These are phyloP conservation scores for Aphyosemion australe DNA, from an alignment of 2,113 vertebrate genomes.

Conservation along the genomic window DNA sequence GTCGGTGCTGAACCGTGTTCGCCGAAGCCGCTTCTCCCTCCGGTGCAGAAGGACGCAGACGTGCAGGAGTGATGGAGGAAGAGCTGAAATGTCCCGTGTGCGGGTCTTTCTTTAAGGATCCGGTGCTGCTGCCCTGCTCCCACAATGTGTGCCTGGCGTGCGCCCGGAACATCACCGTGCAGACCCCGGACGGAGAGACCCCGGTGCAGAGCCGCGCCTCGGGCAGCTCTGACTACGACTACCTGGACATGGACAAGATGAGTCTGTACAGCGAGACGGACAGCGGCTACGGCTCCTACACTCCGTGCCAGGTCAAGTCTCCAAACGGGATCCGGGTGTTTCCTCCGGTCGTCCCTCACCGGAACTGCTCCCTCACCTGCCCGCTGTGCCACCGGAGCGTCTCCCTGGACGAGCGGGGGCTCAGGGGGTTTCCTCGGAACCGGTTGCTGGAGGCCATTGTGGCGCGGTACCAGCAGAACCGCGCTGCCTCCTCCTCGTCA, in stretches of 20 bases:
- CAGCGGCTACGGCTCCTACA: slow-evolving; percentile 97
- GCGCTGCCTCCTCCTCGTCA: slow-evolving; percentile 39
- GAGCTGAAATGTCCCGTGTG: slow-evolving; percentile 97
- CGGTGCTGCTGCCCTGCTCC: slow-evolving; percentile 90
- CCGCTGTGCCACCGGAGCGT: slow-evolving; percentile 96
- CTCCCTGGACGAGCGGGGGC: slow-evolving; percentile 91
- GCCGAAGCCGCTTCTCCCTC: slow-evolving; percentile 37
- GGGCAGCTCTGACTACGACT: slow-evolving; percentile 82
- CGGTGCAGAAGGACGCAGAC: slow-evolving; percentile 23
- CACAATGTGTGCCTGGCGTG: slow-evolving; percentile 95
- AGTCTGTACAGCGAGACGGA: slow-evolving; percentile 95
- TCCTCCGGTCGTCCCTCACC: slow-evolving; percentile 78
- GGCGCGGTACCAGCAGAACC: slow-evolving; percentile 87
- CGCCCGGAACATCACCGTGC: slow-evolving; percentile 92
- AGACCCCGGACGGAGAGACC: slow-evolving; percentile 90
- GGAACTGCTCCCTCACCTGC: slow-evolving; percentile 90
- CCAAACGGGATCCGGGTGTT: slow-evolving; percentile 93
- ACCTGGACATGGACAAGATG: slow-evolving; percentile 90
- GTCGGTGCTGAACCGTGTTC: slow-evolving; percentile 68
- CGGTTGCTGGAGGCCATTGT: slow-evolving; percentile 93
- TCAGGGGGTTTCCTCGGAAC: slow-evolving; percentile 93
- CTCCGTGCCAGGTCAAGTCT: slow-evolving; percentile 89
- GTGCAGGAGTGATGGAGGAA: slow-evolving; percentile 86
- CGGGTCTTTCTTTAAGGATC: slow-evolving; percentile 90
- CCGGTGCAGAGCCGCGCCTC: slow-evolving; percentile 81